These are phyloP conservation scores for Pollachius pollachius DNA, from an alignment of 2,113 vertebrate species.

Conservation along the genomic window DNA sequence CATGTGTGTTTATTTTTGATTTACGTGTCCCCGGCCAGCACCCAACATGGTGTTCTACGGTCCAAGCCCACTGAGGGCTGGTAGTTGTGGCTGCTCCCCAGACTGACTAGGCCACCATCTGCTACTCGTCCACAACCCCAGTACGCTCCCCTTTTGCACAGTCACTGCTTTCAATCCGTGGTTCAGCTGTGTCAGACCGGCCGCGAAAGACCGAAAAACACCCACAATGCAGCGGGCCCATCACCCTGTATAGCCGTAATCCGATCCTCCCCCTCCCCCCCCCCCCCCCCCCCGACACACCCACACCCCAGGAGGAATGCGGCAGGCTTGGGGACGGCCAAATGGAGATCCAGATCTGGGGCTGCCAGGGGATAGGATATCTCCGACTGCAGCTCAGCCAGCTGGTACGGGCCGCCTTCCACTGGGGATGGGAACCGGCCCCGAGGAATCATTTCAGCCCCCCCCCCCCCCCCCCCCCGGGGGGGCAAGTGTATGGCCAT, in stretches of 20 bases:
- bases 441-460: conserved; percentile 34
- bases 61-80: conserved; percentile 21
- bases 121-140: conserved; percentile 35
- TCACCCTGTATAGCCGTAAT: conserved; percentile 66
- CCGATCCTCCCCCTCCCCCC: conserved; percentile 47
- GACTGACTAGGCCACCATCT: conserved; percentile 26
- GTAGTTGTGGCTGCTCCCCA: conserved; percentile 9
- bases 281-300: conserved; percentile 22
- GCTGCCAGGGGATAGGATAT: conserved; percentile 40
- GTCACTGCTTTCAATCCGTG: conserved; percentile 5
- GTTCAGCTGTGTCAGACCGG: conserved; percentile 38
- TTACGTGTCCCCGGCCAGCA: not conserved
- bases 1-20: not conserved
- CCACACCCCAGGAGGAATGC: conserved; percentile 48
- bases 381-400: conserved; percentile 49
- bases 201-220: conserved; percentile 39
- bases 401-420: conserved; percentile 7
- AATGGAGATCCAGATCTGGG: conserved; percentile 62
- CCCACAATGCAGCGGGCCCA: conserved; percentile 45
- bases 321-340: conserved; percentile 47
- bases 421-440: conserved; percentile 21
- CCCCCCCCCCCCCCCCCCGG: not conserved
- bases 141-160: conserved; percentile 24
- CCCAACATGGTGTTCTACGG: conserved; percentile 23
- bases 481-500: conserved; percentile 11